Percentiles rank a stretch among this genome's conserved stretches.
Conservation (phyloP, 2,113 vertebrate genomes). For the Aldabrachelys gigantea region DNA sequence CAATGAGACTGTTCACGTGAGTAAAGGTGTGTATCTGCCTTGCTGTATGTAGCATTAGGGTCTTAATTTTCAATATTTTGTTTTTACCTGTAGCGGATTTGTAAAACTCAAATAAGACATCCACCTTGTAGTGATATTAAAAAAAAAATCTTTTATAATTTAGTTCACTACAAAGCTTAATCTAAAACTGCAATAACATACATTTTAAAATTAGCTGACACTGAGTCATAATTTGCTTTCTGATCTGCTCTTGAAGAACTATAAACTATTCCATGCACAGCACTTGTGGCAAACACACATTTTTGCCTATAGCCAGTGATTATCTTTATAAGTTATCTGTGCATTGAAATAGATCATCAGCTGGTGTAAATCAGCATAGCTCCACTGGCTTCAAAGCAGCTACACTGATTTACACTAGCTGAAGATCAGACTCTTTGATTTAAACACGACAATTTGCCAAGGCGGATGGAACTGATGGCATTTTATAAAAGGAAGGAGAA, state of each 20-base stretch:
- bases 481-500: not conserved
- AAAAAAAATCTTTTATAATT: not conserved
- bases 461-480: not conserved
- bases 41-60: not conserved
- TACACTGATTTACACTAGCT: not conserved
- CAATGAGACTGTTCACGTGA: not conserved
- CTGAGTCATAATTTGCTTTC: not conserved
- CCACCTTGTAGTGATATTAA: not conserved
- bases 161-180: not conserved
- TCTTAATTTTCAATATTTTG: not conserved
- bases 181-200: not conserved
- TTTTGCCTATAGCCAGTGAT: not conserved
- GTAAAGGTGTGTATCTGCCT: not conserved
- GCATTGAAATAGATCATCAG: not conserved
- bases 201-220: not conserved
- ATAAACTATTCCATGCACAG: not conserved
- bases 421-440: not conserved
- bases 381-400: constrained; percentile 3
- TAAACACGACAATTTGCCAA: not conserved
- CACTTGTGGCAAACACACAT: not conserved
- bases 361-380: not conserved
- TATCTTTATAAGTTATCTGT: not conserved
- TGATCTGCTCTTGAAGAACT: not conserved
- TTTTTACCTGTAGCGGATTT: not conserved
- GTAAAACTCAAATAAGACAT: not conserved